Evolutionary conservation across 2,888 invertebrate genomes (phyloP).

Genomic region (Cantharis rufa): DNA sequence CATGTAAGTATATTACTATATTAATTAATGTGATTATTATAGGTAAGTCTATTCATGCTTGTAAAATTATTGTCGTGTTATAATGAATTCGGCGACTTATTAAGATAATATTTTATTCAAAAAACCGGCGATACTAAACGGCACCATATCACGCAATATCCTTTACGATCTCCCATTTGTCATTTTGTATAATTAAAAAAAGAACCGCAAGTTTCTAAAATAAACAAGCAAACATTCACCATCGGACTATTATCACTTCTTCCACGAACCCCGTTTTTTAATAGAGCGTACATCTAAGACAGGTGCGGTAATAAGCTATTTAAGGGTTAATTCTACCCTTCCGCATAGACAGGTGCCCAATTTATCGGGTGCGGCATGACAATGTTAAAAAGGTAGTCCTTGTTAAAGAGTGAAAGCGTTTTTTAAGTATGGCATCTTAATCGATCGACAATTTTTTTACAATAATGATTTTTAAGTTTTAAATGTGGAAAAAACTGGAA

Average conservation of each 20-base stretch:
- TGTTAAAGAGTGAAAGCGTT: constrained; percentile 30
- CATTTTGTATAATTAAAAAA: neutral
- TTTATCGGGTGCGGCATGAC: constrained; percentile 42
- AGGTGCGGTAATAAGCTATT: constrained; percentile 45
- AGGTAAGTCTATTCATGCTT: neutral
- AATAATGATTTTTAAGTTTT: neutral
- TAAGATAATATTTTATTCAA: neutral
- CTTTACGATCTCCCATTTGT: neutral
- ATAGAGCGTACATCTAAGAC: constrained; percentile 26
- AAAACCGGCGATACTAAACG: neutral
- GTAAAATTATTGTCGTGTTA: neutral
- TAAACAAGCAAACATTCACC: neutral
- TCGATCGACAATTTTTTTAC: constrained; percentile 21
- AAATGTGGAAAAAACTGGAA: too few relatives aligned
- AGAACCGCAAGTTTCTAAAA: constrained; percentile 12
- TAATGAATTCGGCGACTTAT: neutral
- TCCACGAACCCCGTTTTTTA: constrained; percentile 2
- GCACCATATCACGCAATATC: neutral
- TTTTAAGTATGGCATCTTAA: constrained; percentile 36
- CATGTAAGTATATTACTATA: too few relatives aligned
- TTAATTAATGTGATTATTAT: neutral
- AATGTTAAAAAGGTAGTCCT: constrained; percentile 41
- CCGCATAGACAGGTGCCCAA: constrained; percentile 42
- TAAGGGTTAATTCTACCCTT: constrained; percentile 46
- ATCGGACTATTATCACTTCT: constrained; percentile 11